Percentiles rank a stretch among this genome's conserved stretches.
These are phyloP conservation scores for Chrysolina oricalcia DNA, from an alignment of 2,888 invertebrate species.

Conservation along the genomic window DNA sequence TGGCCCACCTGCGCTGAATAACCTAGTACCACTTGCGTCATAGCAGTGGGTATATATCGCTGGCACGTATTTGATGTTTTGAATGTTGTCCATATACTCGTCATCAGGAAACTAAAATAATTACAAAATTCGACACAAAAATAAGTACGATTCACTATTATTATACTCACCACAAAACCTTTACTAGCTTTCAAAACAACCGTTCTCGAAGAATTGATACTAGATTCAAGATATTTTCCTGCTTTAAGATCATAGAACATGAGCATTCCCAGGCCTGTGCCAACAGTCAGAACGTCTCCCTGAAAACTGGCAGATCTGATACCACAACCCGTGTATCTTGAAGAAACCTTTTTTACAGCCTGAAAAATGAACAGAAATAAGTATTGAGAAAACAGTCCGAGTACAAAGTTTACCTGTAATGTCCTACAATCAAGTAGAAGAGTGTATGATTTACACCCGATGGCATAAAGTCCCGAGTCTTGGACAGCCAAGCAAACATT, in stretches of 20 bases:
- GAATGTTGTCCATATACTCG: conserved; percentile 87
- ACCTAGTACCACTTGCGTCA: conserved; percentile 90
- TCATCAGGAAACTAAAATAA: conserved; percentile 84
- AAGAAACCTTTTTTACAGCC: conserved; percentile 85
- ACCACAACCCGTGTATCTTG: conserved; percentile 92
- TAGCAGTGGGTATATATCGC: conserved; percentile 98
- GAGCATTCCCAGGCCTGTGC: conserved; percentile 92
- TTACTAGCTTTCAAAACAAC: conserved; percentile 90
- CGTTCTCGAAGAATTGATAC: conserved; percentile 90
- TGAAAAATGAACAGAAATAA: conserved; percentile 60
- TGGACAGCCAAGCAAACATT: conserved; percentile 94
- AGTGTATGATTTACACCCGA: conserved; percentile 95
- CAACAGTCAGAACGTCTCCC: conserved; percentile 92
- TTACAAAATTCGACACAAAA: conserved; percentile 6
- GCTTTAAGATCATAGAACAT: conserved; percentile 96
- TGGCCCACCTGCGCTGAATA: conserved; percentile 97
- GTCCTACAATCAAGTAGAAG: conserved; percentile 91
- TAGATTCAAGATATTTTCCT: conserved; percentile 92
- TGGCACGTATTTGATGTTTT: conserved; percentile 90
- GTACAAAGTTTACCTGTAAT: conserved; percentile 75
- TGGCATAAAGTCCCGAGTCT: conserved; percentile 90
- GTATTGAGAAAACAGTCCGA: neutral
- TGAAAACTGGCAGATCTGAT: conserved; percentile 94
- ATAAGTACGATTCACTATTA: neutral
- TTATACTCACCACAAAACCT: conserved; percentile 86